These are phyloP conservation scores for Clarias laeviceps DNA, from an alignment of 2,797 vertebrate genomes.

Conservation along the genomic window DNA sequence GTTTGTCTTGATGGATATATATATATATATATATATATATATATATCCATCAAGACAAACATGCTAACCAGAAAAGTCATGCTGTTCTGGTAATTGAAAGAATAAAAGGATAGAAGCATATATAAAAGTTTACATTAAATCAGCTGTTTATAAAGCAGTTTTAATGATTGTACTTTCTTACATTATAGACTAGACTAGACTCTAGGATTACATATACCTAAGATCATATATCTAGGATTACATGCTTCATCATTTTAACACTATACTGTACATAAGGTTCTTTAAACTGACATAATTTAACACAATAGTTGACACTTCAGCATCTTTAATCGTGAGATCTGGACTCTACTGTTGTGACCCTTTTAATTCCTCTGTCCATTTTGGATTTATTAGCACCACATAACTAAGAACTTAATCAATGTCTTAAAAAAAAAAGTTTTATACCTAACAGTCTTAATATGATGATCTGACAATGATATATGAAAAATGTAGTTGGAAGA, in stretches of 20 bases:
- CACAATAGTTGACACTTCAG: background rate
- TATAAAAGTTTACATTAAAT: background rate
- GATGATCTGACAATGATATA: too few species aligned
- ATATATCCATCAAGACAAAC: background rate
- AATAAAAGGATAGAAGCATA: background rate
- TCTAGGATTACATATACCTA: background rate
- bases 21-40: background rate
- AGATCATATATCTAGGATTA: background rate
- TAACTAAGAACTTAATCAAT: too few species aligned
- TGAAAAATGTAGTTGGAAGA: too few species aligned
- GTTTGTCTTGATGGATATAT: too few species aligned
- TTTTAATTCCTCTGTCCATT: too few species aligned
- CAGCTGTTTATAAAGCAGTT: too few species aligned
- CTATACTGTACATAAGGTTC: background rate
- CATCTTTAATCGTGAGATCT: too few species aligned
- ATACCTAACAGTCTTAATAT: too few species aligned
- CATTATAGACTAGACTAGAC: background rate
- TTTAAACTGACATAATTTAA: background rate
- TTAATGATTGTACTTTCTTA: background rate
- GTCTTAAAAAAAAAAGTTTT: too few species aligned
- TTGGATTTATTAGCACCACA: too few species aligned
- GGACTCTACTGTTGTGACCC: too few species aligned
- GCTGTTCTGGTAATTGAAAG: background rate
- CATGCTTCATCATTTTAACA: background rate
- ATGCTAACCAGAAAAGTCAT: background rate